Conservation (phyloP, 2,797 vertebrate genomes). For the Allobates femoralis region DNA sequence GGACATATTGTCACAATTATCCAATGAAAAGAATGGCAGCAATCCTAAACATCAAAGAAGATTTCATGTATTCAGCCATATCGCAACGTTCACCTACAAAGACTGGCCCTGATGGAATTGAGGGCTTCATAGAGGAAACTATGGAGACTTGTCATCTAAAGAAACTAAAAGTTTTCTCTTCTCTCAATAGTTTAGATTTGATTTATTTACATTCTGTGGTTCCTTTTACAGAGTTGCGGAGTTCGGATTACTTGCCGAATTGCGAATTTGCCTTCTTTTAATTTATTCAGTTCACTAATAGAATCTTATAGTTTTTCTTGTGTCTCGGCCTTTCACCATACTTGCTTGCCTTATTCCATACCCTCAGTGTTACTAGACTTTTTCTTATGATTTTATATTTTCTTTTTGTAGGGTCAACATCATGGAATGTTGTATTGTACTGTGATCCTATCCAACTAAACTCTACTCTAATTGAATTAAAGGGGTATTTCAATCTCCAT, state of each 20-base stretch:
- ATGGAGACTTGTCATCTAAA: neutral
- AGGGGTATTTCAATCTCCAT: too few relatives aligned
- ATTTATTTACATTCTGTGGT: neutral
- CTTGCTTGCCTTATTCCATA: neutral
- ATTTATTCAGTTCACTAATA: neutral
- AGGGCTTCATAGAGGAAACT: neutral
- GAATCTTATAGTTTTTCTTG: neutral
- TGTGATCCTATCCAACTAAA: too few relatives aligned
- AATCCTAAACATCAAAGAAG: too few relatives aligned
- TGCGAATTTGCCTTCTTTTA: neutral
- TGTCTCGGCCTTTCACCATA: neutral
- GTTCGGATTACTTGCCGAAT: neutral
- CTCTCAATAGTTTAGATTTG: neutral
- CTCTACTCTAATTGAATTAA: too few relatives aligned
- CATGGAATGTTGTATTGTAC: too few relatives aligned
- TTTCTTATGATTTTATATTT: neutral
- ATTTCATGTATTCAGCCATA: neutral
- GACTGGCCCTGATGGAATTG: neutral
- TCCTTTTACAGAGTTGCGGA: neutral
- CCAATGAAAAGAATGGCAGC: too few relatives aligned
- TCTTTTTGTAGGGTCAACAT: too few relatives aligned
- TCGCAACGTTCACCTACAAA: neutral
- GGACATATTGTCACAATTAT: too few relatives aligned
- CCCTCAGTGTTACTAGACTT: neutral
- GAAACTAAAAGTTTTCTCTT: neutral